Conservation (phyloP, 2,113 vertebrate species). For the Ceratotherium simum region DNA sequence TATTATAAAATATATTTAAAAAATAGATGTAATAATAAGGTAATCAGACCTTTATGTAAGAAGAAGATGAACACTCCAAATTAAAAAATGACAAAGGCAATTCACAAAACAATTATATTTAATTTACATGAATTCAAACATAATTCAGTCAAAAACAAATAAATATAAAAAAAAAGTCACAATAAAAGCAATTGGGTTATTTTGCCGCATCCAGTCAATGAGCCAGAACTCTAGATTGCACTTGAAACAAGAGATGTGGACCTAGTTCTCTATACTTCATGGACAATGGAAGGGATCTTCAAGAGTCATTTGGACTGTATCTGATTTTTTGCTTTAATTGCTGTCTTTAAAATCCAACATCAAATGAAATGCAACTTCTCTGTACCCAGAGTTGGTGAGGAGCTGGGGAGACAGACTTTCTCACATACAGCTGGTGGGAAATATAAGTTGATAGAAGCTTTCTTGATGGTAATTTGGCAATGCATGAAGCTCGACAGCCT, state of each 20-base stretch:
- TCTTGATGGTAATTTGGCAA: constrained; percentile 36
- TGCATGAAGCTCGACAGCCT: not conserved
- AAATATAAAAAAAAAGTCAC: not conserved
- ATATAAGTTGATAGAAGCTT: not conserved
- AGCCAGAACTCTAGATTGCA: not conserved
- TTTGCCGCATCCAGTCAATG: not conserved
- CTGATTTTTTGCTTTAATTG: not conserved
- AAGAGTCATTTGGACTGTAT: not conserved
- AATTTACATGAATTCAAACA: not conserved
- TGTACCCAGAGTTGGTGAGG: not conserved
- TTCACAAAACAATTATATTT: constrained; percentile 5
- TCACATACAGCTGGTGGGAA: constrained; percentile 31
- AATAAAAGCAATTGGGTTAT: not conserved
- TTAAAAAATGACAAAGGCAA: constrained; percentile 32
- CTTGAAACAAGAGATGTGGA: not conserved
- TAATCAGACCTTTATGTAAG: not conserved
- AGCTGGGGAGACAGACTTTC: not conserved
- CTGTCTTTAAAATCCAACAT: not conserved
- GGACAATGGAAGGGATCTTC: not conserved
- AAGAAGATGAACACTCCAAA: constrained; percentile 7
- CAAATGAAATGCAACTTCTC: not conserved
- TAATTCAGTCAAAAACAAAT: not conserved
- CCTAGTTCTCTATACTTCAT: not conserved
- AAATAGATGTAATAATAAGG: not conserved
- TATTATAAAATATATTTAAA: not conserved